phyloP scores from a whole-genome alignment of 2,888 invertebrate genomes.

The Drosophila meridiana region DNA sequence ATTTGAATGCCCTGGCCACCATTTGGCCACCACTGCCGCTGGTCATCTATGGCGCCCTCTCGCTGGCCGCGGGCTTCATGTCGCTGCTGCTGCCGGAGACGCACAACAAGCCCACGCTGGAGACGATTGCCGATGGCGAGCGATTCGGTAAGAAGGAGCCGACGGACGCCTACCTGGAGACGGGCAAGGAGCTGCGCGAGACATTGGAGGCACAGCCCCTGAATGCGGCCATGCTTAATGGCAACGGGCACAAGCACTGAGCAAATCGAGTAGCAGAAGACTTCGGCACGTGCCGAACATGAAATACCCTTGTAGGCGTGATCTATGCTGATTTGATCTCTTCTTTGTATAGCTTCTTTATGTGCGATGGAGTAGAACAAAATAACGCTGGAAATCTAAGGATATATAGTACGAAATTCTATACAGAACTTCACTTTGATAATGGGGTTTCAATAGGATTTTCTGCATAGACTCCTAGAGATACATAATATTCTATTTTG shows the following conservation, averaged over 20 bases:
- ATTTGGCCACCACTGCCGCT: slow-evolving; percentile 89
- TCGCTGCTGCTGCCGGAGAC: slow-evolving; percentile 92
- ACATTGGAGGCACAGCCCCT: slow-evolving; percentile 67
- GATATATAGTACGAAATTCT: not conserved
- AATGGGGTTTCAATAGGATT: not conserved
- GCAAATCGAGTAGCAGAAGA: not conserved
- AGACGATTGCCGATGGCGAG: slow-evolving; percentile 93
- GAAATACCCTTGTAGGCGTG: slow-evolving; percentile 15
- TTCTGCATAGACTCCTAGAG: not conserved
- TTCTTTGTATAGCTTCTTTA: not conserved
- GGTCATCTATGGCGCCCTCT: slow-evolving; percentile 89
- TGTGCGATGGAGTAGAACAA: not conserved
- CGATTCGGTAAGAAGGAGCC: slow-evolving; percentile 86
- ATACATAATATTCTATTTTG: accelerated
- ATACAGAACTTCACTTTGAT: not conserved
- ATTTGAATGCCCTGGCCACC: slow-evolving; percentile 89
- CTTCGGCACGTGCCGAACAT: not conserved
- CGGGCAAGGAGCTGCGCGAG: slow-evolving; percentile 56
- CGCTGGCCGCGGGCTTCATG: slow-evolving; percentile 89
- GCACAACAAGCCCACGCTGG: slow-evolving; percentile 90
- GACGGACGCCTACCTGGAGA: slow-evolving; percentile 60
- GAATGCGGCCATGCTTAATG: slow-evolving; percentile 40
- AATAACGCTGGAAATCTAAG: not conserved
- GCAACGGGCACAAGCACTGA: slow-evolving; percentile 47
- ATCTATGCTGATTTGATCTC: not conserved